These are phyloP conservation scores for Euura saliciscinereae DNA, from an alignment of 1,140 invertebrate species.

Conservation along the genomic window DNA sequence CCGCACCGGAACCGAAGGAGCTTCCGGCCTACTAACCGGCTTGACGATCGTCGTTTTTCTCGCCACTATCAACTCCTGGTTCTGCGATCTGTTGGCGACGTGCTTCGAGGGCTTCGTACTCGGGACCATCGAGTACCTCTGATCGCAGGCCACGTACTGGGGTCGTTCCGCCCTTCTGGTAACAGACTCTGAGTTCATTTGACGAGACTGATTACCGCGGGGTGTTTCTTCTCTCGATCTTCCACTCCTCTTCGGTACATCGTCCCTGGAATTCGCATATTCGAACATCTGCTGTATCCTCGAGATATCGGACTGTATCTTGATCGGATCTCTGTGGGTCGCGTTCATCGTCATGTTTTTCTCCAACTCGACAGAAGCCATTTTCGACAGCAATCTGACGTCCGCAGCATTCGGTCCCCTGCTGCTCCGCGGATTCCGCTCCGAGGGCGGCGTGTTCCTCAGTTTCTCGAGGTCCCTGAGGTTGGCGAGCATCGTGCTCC, in stretches of 20 bases:
- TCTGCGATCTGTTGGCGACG: neutral
- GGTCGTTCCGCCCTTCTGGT: too few species aligned
- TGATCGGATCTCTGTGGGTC: conserved; percentile 28
- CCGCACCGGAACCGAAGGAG: neutral
- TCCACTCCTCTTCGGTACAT: too few species aligned
- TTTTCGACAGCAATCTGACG: neutral
- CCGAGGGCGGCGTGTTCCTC: conserved; percentile 37
- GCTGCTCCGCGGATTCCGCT: conserved; percentile 24
- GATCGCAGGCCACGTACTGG: neutral
- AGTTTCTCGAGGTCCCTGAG: conserved; percentile 47
- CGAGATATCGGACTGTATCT: conserved; percentile 41
- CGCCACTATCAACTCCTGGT: too few species aligned
- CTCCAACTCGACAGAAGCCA: conserved; percentile 14
- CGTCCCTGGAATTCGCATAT: conserved; percentile 20
- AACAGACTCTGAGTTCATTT: too few species aligned
- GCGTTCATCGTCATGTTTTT: conserved; percentile 11
- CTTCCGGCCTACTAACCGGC: neutral
- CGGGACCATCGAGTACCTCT: neutral
- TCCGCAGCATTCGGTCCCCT: conserved; percentile 13
- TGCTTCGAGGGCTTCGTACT: neutral
- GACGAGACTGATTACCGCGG: too few species aligned
- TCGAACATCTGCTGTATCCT: conserved; percentile 43
- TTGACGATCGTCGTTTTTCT: neutral
- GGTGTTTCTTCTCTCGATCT: too few species aligned
- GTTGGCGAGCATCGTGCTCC: conserved; percentile 40